Evolutionary conservation across 2,113 vertebrate genomes (phyloP).

Genomic region (Brachionichthys hirsutus): DNA sequence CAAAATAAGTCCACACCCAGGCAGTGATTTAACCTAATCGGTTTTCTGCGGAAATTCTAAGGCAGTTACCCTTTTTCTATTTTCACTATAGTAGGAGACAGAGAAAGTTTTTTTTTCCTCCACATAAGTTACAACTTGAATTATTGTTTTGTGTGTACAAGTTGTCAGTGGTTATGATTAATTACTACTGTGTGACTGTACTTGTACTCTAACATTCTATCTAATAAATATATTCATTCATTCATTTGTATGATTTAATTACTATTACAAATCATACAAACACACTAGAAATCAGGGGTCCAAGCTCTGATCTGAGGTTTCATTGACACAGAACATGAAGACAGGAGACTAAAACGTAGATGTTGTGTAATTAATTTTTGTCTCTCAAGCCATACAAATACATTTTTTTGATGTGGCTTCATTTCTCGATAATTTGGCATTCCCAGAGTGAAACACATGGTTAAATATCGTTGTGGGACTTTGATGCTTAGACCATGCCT

Average conservation of each 20-base stretch:
- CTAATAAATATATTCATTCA: too few relatives aligned
- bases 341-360: constrained; percentile 46
- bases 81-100: too few relatives aligned
- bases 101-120: too few relatives aligned
- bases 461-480: constrained; percentile 58
- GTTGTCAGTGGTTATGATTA: not conserved
- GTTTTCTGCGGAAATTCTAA: constrained; percentile 40
- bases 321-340: constrained; percentile 29
- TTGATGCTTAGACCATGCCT: constrained; percentile 39
- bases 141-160: not conserved
- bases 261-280: not conserved
- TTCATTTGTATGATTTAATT: too few relatives aligned
- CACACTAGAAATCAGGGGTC: not conserved
- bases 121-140: too few relatives aligned
- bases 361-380: constrained; percentile 39
- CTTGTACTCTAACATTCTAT: too few relatives aligned
- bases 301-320: constrained; percentile 12
- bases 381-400: constrained; percentile 35
- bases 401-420: constrained; percentile 56
- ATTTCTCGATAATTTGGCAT: constrained; percentile 62
- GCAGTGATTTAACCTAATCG: constrained; percentile 55
- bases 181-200: too few relatives aligned
- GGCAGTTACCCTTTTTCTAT: too few relatives aligned
- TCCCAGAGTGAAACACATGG: constrained; percentile 56
- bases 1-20: constrained; percentile 58